Conservation (phyloP, 2,113 vertebrate genomes). For the Paracanthobrama guichenoti region DNA sequence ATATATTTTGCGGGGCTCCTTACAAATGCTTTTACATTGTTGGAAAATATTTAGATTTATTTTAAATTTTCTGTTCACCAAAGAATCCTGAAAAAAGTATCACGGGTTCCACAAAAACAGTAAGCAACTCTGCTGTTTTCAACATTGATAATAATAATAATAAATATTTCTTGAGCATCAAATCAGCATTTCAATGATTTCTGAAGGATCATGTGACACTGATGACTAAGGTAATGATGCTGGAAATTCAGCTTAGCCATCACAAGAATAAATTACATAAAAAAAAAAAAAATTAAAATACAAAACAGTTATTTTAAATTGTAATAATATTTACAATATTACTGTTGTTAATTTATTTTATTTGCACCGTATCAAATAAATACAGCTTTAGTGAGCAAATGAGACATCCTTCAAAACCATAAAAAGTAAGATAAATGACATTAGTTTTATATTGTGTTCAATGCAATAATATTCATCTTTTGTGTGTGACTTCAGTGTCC, state of each 20-base stretch:
- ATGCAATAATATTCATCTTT: background rate
- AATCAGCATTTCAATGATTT: no score
- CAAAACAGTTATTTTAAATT: no score
- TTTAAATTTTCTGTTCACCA: no score
- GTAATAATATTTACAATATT: no score
- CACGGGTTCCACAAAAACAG: background rate
- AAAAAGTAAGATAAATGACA: background rate
- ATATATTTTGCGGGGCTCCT: no score
- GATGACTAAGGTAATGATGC: no score
- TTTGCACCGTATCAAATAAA: no score
- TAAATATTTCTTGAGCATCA: background rate
- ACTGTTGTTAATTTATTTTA: no score
- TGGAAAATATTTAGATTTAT: background rate
- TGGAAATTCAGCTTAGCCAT: no score
- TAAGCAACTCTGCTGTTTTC: background rate
- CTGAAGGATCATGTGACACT: no score
- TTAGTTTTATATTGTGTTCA: background rate
- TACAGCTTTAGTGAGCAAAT: background rate
- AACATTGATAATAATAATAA: background rate
- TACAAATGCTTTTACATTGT: background rate
- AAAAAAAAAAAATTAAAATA: no score
- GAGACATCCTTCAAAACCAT: background rate
- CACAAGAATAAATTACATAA: no score
- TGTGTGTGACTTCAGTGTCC: background rate
- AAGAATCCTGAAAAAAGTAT: background rate